phyloP scores from a whole-genome alignment of 1,140 invertebrate species.

The Drosophila watanabei region DNA sequence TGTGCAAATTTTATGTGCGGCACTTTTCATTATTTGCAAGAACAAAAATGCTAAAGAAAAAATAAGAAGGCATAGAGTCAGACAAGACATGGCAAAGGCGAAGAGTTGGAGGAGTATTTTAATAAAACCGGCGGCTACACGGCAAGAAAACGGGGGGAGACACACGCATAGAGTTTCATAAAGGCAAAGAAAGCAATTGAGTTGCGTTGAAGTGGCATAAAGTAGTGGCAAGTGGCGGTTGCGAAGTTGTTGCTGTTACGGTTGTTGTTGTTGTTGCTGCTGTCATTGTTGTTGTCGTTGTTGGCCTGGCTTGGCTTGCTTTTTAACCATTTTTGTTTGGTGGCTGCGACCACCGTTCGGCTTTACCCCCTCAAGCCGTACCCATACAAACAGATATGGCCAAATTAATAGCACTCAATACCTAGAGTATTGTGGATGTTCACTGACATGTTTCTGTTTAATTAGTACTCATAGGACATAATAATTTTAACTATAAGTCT shows the following conservation, averaged over 20 bases:
- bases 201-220: slow-evolving; percentile 83
- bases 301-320: slow-evolving; percentile 61
- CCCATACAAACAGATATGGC: not conserved
- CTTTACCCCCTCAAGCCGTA: slow-evolving; percentile 38
- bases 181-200: slow-evolving; percentile 83
- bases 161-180: slow-evolving; percentile 59
- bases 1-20: slow-evolving; percentile 83
- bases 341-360: slow-evolving; percentile 49
- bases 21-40: slow-evolving; percentile 82
- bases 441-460: no score
- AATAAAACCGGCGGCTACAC: slow-evolving; percentile 67
- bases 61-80: slow-evolving; percentile 39
- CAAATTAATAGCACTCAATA: slow-evolving; percentile 2
- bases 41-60: slow-evolving; percentile 48
- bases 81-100: slow-evolving; percentile 42
- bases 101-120: slow-evolving; percentile 61
- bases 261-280: slow-evolving; percentile 22
- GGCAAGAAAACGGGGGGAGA: slow-evolving; percentile 12
- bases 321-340: slow-evolving; percentile 82
- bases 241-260: slow-evolving; percentile 35
- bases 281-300: slow-evolving; percentile 38
- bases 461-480: not conserved
- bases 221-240: slow-evolving; percentile 79
- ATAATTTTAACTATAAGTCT: not conserved
- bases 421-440: not conserved